Evolutionary conservation across 2,113 vertebrate species (phyloP).

Genomic region (Peucedramus taeniatus): DNA sequence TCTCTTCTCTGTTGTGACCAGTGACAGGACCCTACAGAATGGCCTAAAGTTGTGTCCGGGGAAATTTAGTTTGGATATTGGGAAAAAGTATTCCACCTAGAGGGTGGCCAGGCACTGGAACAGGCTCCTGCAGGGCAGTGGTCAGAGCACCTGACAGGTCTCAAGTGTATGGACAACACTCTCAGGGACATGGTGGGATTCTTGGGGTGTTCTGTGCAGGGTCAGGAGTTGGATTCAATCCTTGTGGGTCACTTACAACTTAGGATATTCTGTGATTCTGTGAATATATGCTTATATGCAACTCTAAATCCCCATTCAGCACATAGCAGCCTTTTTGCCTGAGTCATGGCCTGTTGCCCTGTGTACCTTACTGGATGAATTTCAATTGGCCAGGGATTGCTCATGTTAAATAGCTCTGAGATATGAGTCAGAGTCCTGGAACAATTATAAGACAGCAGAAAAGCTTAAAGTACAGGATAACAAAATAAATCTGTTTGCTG

Average conservation of each 20-base stretch:
- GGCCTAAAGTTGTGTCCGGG: not conserved
- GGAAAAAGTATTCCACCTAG: not conserved
- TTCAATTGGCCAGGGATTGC: not conserved
- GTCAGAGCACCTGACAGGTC: not conserved
- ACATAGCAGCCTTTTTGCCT: not conserved
- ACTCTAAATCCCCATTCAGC: not conserved
- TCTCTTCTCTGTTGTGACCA: not conserved
- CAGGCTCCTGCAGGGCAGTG: not conserved
- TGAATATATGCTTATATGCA: not conserved
- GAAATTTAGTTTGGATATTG: not conserved
- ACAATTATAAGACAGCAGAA: not conserved
- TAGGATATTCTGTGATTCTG: not conserved
- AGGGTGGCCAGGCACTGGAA: not conserved
- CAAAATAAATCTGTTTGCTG: not conserved
- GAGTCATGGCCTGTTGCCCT: not conserved
- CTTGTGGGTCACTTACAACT: not conserved
- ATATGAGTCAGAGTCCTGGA: not conserved
- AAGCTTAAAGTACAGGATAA: not conserved
- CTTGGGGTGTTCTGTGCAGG: not conserved
- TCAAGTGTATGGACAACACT: not conserved
- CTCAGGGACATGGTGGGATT: not conserved
- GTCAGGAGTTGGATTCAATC: not conserved
- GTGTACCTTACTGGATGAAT: not conserved
- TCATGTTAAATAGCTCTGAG: not conserved
- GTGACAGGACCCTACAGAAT: not conserved